Evolutionary conservation across 2,797 vertebrate species (phyloP).

Genomic region (Scleropages formosus): DNA sequence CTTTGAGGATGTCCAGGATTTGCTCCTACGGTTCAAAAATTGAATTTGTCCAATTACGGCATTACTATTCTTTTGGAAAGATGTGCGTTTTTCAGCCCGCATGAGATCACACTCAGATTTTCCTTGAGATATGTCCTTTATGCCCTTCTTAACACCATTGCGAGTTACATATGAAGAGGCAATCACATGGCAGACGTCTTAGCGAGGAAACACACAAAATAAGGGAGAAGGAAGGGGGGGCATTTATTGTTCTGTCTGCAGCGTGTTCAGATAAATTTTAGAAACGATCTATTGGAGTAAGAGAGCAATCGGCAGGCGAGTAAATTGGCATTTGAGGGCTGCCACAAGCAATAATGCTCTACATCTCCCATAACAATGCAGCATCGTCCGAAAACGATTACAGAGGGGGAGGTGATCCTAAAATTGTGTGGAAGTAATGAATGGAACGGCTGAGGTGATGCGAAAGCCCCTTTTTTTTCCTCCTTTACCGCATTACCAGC

Average conservation of each 20-base stretch:
- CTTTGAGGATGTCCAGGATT: no score
- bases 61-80: no score
- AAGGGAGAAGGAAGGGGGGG: not conserved
- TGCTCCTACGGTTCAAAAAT: no score
- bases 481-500: not conserved
- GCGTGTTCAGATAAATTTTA: slow-evolving; percentile 46
- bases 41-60: no score
- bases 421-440: slow-evolving; percentile 60
- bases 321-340: slow-evolving; percentile 68
- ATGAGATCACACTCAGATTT: no score
- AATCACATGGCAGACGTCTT: not conserved
- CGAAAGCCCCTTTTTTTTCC: slow-evolving; percentile 43
- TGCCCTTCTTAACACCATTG: no score
- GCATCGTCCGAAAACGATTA: slow-evolving; percentile 66
- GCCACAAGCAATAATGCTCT: slow-evolving; percentile 67
- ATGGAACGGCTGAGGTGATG: slow-evolving; percentile 33
- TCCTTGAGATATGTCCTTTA: no score
- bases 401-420: slow-evolving; percentile 42
- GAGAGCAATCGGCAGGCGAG: slow-evolving; percentile 58
- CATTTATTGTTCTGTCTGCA: not conserved
- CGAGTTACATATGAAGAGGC: not conserved
- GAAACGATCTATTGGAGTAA: slow-evolving; percentile 59
- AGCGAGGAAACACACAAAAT: not conserved
- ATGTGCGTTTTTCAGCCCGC: no score
- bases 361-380: slow-evolving; percentile 51